These are phyloP conservation scores for Erynnis tages DNA, from an alignment of 2,888 invertebrate genomes.

Conservation along the genomic window DNA sequence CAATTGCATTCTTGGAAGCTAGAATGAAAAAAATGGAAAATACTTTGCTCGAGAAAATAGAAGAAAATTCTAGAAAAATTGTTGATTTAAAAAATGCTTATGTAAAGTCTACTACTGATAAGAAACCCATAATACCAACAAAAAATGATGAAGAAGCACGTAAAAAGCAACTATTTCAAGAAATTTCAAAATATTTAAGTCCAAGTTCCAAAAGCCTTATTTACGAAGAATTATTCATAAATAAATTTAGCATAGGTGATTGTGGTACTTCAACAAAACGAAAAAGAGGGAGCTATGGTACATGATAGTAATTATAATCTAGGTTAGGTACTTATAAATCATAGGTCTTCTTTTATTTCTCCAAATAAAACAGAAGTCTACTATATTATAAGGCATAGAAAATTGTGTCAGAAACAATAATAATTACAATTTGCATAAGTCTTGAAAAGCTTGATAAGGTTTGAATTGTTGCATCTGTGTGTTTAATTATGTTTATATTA, in stretches of 20 bases:
- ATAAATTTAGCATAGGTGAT: slow-evolving; percentile 43
- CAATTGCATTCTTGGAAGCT: slow-evolving; percentile 55
- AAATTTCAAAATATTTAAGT: slow-evolving; percentile 66
- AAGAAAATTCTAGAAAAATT: slow-evolving; percentile 61
- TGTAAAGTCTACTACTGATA: slow-evolving; percentile 23
- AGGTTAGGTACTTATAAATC: no score
- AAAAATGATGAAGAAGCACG: slow-evolving; percentile 43
- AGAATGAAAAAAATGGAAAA: slow-evolving; percentile 64
- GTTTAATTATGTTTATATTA: no score
- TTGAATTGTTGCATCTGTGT: no score
- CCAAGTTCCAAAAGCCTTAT: slow-evolving; percentile 55
- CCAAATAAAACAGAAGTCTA: no score
- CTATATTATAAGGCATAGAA: no score
- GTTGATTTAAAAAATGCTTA: slow-evolving; percentile 49
- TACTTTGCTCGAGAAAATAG: slow-evolving; percentile 59
- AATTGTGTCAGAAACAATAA: no score
- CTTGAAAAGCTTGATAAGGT: no score
- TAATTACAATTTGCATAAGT: no score
- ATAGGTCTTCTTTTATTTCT: no score
- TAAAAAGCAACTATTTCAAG: slow-evolving; percentile 59
- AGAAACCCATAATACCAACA: slow-evolving; percentile 46
- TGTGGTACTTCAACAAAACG: slow-evolving; percentile 38
- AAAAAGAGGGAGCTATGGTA: slow-evolving; percentile 42
- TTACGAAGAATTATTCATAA: slow-evolving; percentile 70
- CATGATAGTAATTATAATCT: no score